phyloP scores from a whole-genome alignment of 2,113 vertebrate genomes.

The Gallinago media region DNA sequence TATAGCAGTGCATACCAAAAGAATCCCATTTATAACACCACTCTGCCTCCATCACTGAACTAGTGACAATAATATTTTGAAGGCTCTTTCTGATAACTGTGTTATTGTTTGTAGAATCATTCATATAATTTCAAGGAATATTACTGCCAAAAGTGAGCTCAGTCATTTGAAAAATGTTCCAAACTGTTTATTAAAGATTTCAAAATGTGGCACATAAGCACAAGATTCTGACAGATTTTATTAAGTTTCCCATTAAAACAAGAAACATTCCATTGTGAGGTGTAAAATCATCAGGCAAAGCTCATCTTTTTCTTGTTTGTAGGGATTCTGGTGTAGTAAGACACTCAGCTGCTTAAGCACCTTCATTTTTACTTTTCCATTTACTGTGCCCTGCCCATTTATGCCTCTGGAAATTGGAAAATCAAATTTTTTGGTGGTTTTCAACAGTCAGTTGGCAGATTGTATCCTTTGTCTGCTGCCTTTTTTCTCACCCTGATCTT shows the following conservation, averaged over 20 bases:
- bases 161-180: neutral
- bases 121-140: neutral
- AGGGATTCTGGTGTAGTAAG: neutral
- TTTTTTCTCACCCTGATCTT: neutral
- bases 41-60: neutral
- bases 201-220: neutral
- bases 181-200: conserved; percentile 6
- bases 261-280: neutral
- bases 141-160: neutral
- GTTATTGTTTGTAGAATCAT: conserved; percentile 28
- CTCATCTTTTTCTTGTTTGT: neutral
- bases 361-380: neutral
- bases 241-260: neutral
- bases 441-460: neutral
- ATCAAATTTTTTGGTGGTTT: neutral
- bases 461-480: neutral
- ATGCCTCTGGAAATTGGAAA: neutral
- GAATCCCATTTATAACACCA: neutral
- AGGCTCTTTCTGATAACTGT: neutral
- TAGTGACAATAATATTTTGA: neutral
- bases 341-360: neutral
- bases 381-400: neutral
- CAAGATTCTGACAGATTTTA: neutral
- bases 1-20: neutral
- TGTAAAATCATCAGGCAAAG: neutral